Evolutionary conservation across 1,140 invertebrate species (phyloP).

Genomic region (Leguminivora glycinivorella): DNA sequence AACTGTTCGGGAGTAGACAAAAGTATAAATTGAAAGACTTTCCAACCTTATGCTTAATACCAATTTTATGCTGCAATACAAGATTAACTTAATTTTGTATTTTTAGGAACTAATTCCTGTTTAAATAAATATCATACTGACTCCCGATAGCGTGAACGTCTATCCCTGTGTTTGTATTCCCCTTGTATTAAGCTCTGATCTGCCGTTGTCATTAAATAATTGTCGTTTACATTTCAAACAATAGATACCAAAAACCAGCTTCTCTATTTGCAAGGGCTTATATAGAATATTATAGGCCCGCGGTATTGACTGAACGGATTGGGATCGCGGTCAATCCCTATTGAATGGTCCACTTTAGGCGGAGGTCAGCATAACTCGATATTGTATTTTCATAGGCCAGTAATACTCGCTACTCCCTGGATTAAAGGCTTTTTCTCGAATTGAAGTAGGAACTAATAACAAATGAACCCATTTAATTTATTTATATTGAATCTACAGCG

Average conservation of each 20-base stretch:
- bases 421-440: neutral
- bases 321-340: conserved; percentile 13
- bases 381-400: neutral
- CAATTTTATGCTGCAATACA: too few species aligned
- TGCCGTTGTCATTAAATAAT: neutral
- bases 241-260: neutral
- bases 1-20: too few species aligned
- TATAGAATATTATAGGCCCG: neutral
- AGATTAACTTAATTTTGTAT: too few species aligned
- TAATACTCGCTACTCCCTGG: neutral
- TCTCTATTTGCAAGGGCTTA: neutral
- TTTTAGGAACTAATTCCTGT: too few species aligned
- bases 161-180: too few species aligned
- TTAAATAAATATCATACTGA: too few species aligned
- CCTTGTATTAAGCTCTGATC: neutral
- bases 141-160: too few species aligned
- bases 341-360: conserved; percentile 12
- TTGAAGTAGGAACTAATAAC: neutral
- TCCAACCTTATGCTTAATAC: too few species aligned
- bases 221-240: conserved; percentile 1
- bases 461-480: neutral
- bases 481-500: too few species aligned
- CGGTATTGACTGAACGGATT: conserved; percentile 9
- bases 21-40: too few species aligned
- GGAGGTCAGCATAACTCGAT: conserved; percentile 11